Evolutionary conservation across 2,113 vertebrate species (phyloP).

Genomic region (Urocitellus parryii): DNA sequence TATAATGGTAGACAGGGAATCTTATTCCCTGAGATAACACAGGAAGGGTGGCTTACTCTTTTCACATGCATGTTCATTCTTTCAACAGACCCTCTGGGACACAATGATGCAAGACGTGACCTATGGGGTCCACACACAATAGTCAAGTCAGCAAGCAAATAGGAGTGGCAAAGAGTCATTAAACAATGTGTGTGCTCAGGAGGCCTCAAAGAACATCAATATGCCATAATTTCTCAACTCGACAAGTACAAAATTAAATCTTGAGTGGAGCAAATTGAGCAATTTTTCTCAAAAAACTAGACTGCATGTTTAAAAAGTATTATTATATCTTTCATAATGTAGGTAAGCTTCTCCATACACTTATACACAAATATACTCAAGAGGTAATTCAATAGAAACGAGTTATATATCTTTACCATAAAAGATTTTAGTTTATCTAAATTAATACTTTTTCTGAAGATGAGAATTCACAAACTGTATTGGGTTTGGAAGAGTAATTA

Average conservation of each 20-base stretch:
- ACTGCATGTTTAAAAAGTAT: background rate
- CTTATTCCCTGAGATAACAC: background rate
- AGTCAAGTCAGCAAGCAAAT: background rate
- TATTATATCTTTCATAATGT: background rate
- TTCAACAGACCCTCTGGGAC: too few relatives aligned
- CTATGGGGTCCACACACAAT: rapidly evolving
- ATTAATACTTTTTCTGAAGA: background rate
- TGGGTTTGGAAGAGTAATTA: background rate
- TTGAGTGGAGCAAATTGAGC: background rate
- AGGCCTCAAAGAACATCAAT: rapidly evolving
- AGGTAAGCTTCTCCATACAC: too few relatives aligned
- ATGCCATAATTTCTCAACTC: background rate
- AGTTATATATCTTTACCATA: background rate
- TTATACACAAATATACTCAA: background rate
- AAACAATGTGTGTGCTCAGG: rapidly evolving
- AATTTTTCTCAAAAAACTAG: background rate
- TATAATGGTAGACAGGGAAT: too few relatives aligned
- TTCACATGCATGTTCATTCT: background rate
- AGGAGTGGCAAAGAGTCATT: background rate
- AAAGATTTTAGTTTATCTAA: background rate
- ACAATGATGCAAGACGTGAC: background rate
- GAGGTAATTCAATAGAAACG: background rate
- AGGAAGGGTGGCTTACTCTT: too few relatives aligned
- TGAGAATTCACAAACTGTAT: background rate
- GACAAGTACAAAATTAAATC: background rate